Percentiles rank a stretch among this genome's conserved stretches.
These are phyloP conservation scores for Nanorana parkeri DNA, from an alignment of 2,113 vertebrate species.

Conservation along the genomic window DNA sequence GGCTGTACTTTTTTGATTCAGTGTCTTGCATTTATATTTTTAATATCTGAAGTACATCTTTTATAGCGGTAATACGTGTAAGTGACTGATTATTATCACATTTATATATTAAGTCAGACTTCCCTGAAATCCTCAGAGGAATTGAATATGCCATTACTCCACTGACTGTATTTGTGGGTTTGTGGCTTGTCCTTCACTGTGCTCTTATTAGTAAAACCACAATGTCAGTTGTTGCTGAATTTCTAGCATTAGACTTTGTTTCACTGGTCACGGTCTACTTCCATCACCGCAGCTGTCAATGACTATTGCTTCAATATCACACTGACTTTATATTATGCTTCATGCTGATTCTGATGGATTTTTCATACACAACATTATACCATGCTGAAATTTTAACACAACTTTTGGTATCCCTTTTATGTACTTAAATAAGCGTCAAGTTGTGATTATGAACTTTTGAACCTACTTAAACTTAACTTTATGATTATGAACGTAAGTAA, in stretches of 20 bases:
- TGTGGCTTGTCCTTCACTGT: conserved; percentile 24
- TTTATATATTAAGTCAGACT: neutral
- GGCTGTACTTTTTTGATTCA: neutral
- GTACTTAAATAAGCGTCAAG: conserved; percentile 29
- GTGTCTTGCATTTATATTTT: neutral
- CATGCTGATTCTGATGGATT: conserved; percentile 30
- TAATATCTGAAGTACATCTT: neutral
- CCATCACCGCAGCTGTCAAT: conserved; percentile 6
- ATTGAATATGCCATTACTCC: neutral
- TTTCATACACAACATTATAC: conserved; percentile 5
- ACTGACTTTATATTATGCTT: conserved; percentile 32
- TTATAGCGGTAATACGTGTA: neutral
- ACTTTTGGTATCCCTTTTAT: conserved; percentile 8
- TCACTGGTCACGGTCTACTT: conserved; percentile 18
- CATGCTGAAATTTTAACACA: neutral
- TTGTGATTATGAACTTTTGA: conserved; percentile 26
- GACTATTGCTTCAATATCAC: conserved; percentile 7
- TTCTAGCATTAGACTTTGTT: neutral
- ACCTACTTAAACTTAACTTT: too few relatives aligned
- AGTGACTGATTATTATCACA: too few relatives aligned
- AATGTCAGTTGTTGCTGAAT: conserved; percentile 16
- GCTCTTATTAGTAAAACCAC: conserved; percentile 22
- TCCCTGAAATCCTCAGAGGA: neutral
- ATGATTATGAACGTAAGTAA: too few relatives aligned
- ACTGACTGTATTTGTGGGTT: neutral